These are phyloP conservation scores for Quadroppia sp. DNA, from an alignment of 2,888 invertebrate species.

Conservation along the genomic window DNA sequence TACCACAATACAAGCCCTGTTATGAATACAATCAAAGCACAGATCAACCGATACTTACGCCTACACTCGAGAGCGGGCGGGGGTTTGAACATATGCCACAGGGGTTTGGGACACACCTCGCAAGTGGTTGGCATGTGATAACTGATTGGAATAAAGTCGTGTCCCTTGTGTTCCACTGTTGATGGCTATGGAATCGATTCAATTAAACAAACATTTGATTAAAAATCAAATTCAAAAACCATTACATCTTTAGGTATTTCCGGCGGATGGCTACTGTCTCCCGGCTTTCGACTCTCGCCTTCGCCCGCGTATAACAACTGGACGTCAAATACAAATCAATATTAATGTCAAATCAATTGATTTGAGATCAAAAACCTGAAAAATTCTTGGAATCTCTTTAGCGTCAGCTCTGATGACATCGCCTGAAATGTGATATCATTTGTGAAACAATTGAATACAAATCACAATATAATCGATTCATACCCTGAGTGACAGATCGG, in stretches of 20 bases:
- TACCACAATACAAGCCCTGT: slow-evolving; percentile 5
- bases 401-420: slow-evolving; percentile 98
- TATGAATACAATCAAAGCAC: slow-evolving; percentile 5
- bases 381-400: slow-evolving; percentile 98
- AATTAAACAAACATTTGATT: slow-evolving; percentile 3
- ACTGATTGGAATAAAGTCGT: slow-evolving; percentile 91
- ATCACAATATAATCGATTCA: not conserved
- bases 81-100: slow-evolving; percentile 97
- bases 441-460: not conserved
- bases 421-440: slow-evolving; percentile 57
- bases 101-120: slow-evolving; percentile 92
- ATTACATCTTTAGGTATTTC: slow-evolving; percentile 49
- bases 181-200: slow-evolving; percentile 54
- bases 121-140: slow-evolving; percentile 98
- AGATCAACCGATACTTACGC: slow-evolving; percentile 59
- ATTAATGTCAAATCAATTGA: too few relatives aligned
- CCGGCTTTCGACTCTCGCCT: slow-evolving; percentile 65
- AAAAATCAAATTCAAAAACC: not conserved
- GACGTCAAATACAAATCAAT: too few relatives aligned
- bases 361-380: slow-evolving; percentile 90
- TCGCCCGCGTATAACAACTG: slow-evolving; percentile 97
- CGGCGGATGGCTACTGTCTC: slow-evolving; percentile 50
- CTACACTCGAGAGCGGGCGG: slow-evolving; percentile 96
- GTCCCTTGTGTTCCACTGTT: slow-evolving; percentile 77
- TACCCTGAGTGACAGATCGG: slow-evolving; percentile 81